These are phyloP conservation scores for Parazoanthus darwini DNA, from an alignment of 92 coral and sea anemone genomes.

Conservation along the genomic window DNA sequence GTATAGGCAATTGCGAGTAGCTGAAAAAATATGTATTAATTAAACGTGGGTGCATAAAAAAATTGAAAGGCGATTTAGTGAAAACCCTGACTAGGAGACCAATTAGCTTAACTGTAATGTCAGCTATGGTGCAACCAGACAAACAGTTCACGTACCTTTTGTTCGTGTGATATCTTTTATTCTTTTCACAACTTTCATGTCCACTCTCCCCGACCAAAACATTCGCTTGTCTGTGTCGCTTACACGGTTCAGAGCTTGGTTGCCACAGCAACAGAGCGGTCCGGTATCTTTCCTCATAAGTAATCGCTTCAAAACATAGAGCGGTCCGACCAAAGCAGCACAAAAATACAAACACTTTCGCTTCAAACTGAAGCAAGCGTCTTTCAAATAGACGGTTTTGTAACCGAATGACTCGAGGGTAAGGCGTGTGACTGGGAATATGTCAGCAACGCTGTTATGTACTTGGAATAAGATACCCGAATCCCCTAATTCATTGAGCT, in stretches of 20 bases:
- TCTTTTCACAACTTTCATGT: constrained; percentile 70
- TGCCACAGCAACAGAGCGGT: background rate
- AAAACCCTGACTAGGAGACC: background rate
- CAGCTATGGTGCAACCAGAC: background rate
- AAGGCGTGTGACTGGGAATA: constrained; percentile 58
- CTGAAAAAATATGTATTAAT: background rate
- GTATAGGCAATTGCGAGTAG: background rate
- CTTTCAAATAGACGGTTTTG: constrained; percentile 77
- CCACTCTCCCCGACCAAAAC: constrained; percentile 80
- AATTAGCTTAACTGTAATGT: background rate
- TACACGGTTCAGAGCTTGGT: constrained; percentile 26
- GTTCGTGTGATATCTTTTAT: constrained; percentile 86
- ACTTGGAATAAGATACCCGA: constrained; percentile 73
- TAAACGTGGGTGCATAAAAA: background rate
- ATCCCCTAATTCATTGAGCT: constrained; percentile 57
- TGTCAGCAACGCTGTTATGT: constrained; percentile 66
- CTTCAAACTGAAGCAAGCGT: constrained; percentile 62
- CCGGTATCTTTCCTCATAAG: constrained; percentile 49
- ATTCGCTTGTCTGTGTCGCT: constrained; percentile 17
- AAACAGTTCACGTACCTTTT: constrained; percentile 57
- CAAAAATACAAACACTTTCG: constrained; percentile 61
- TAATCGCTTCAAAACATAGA: constrained; percentile 59
- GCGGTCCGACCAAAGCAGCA: constrained; percentile 74
- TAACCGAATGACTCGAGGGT: constrained; percentile 82
- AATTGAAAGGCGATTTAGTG: background rate